Percentiles rank a stretch among this genome's conserved stretches.
Evolutionary conservation across 1,140 invertebrate genomes (phyloP).

Genomic region (Trachymyrmex cornetzi): DNA sequence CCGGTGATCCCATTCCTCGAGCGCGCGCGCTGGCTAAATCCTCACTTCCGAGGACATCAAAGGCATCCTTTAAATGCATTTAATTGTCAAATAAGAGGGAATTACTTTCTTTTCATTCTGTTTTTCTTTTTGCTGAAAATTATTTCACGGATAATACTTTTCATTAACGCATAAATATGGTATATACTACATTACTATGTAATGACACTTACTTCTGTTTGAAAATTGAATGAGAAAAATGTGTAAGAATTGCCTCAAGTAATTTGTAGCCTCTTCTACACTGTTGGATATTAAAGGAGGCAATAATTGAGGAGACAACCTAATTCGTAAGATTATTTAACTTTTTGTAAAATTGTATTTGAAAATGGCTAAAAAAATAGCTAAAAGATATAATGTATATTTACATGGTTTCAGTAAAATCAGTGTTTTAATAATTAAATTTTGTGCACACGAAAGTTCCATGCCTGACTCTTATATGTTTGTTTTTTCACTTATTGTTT

Average conservation of each 20-base stretch:
- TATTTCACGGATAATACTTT: not conserved
- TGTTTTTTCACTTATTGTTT: too few species aligned
- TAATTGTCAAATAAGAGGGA: slow-evolving; percentile 30
- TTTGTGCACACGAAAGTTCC: too few species aligned
- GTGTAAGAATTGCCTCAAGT: not conserved
- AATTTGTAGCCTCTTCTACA: not conserved
- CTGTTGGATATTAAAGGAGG: too few species aligned
- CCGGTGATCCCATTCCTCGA: slow-evolving; percentile 16
- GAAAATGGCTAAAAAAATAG: too few species aligned
- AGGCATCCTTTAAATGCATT: slow-evolving; percentile 30
- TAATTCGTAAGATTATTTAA: too few species aligned
- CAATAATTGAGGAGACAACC: too few species aligned
- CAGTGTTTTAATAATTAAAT: too few species aligned
- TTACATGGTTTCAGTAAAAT: too few species aligned
- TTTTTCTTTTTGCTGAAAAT: not conserved
- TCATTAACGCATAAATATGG: not conserved
- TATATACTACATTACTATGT: not conserved
- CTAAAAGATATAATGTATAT: too few species aligned
- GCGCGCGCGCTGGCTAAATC: not conserved
- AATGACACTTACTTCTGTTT: not conserved
- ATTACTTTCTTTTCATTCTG: not conserved
- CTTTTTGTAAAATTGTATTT: too few species aligned
- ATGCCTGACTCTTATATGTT: too few species aligned
- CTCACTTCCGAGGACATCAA: slow-evolving; percentile 45
- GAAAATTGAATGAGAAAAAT: not conserved